Conservation (phyloP, 2,888 invertebrate species). For the Polymixis flavicincta region DNA sequence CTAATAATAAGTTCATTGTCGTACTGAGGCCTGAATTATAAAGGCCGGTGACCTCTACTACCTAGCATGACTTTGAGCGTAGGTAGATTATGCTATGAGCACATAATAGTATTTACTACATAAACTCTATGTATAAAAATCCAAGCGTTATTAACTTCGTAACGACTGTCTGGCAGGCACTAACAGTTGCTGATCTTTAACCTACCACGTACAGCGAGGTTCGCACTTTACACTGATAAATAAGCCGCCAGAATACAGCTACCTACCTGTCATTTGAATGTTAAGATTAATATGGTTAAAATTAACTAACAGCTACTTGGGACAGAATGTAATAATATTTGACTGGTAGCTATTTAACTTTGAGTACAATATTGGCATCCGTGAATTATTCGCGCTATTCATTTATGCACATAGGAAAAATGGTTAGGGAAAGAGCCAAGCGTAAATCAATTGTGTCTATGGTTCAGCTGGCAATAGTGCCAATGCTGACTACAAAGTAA, state of each 20-base stretch:
- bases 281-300: conserved; percentile 38
- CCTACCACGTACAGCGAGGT: conserved; percentile 43
- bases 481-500: neutral
- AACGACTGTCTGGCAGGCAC: neutral
- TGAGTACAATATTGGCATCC: neutral
- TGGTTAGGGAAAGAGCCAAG: neutral
- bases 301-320: conserved; percentile 15
- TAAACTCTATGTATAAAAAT: neutral
- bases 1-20: no score
- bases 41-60: conserved; percentile 1
- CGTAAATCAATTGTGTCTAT: neutral
- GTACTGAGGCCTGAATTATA: conserved; percentile 16
- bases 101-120: neutral
- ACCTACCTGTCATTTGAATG: conserved; percentile 12
- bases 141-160: conserved; percentile 24
- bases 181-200: conserved; percentile 37
- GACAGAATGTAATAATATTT: conserved; percentile 40
- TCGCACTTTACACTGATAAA: conserved; percentile 40
- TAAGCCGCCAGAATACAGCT: conserved; percentile 13
- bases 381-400: conserved; percentile 23
- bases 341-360: conserved; percentile 21
- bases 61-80: neutral
- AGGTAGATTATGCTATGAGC: conserved; percentile 9
- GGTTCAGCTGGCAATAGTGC: neutral
- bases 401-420: neutral